phyloP scores from a whole-genome alignment of 1,140 invertebrate genomes.

The Drosophila melanica region DNA sequence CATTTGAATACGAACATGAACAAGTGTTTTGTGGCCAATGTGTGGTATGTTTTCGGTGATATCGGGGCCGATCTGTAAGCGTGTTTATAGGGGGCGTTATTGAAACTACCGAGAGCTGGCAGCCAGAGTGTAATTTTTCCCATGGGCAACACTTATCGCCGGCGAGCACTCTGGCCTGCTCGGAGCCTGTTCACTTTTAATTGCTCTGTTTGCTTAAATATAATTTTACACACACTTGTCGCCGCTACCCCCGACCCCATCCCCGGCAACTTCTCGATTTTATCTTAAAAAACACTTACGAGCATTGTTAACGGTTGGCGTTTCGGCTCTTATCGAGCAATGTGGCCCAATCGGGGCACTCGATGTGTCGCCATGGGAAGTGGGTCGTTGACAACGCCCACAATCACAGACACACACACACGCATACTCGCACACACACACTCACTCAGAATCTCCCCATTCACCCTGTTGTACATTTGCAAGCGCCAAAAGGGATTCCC shows the following conservation, averaged over 20 bases:
- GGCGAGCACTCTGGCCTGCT: slow-evolving; percentile 28
- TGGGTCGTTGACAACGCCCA: slow-evolving; percentile 56
- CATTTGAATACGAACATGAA: background rate
- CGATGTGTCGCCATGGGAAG: slow-evolving; percentile 41
- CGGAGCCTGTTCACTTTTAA: slow-evolving; percentile 39
- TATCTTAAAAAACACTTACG: slow-evolving; percentile 51
- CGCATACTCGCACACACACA: slow-evolving; percentile 1
- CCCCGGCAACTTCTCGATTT: slow-evolving; percentile 7
- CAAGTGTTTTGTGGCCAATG: background rate
- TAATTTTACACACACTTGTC: slow-evolving; percentile 23
- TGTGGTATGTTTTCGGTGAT: slow-evolving; percentile 11
- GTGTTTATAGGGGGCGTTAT: slow-evolving; percentile 46
- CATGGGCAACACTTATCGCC: slow-evolving; percentile 43
- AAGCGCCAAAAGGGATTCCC: slow-evolving; percentile 8
- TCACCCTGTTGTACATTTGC: background rate
- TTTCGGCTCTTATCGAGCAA: slow-evolving; percentile 36
- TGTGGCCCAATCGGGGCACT: slow-evolving; percentile 44
- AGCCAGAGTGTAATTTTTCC: slow-evolving; percentile 28
- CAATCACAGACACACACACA: slow-evolving; percentile 15
- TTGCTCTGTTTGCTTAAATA: slow-evolving; percentile 51
- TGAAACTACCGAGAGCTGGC: slow-evolving; percentile 36
- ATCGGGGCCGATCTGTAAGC: slow-evolving; percentile 26
- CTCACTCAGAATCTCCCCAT: background rate
- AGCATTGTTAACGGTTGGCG: slow-evolving; percentile 39
- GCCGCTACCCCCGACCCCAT: background rate